Percentiles rank a stretch among this genome's conserved stretches.
phyloP scores from a whole-genome alignment of 2,888 invertebrate genomes.

The Megaustenia siamemsis region DNA sequence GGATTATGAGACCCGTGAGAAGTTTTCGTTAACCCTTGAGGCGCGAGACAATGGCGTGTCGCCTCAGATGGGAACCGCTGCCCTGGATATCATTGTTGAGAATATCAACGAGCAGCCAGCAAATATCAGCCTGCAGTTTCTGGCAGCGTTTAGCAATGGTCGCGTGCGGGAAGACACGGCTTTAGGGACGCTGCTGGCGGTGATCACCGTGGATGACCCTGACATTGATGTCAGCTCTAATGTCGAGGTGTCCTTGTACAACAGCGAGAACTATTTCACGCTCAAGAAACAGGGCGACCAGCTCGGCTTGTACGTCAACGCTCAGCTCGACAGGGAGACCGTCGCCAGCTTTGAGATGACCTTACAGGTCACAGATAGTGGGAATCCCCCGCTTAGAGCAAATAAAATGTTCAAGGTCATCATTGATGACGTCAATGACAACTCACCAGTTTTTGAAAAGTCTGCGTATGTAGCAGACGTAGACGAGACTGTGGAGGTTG shows the following conservation, averaged over 20 bases:
- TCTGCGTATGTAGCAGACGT: slow-evolving; percentile 92
- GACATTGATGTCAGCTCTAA: slow-evolving; percentile 84
- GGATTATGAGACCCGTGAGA: slow-evolving; percentile 91
- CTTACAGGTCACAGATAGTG: slow-evolving; percentile 96
- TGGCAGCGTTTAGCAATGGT: slow-evolving; percentile 89
- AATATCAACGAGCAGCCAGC: slow-evolving; percentile 86
- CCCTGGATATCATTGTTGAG: slow-evolving; percentile 71
- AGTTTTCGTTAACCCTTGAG: slow-evolving; percentile 95
- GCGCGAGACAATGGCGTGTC: slow-evolving; percentile 96
- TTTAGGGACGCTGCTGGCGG: slow-evolving; percentile 94
- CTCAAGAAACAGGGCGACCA: slow-evolving; percentile 94
- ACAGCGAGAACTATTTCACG: slow-evolving; percentile 94
- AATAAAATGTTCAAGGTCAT: slow-evolving; percentile 92
- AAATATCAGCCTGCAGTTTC: slow-evolving; percentile 94
- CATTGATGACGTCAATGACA: slow-evolving; percentile 97
- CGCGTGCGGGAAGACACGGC: slow-evolving; percentile 96
- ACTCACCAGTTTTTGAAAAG: slow-evolving; percentile 95
- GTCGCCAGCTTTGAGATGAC: slow-evolving; percentile 91
- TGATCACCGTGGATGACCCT: slow-evolving; percentile 96
- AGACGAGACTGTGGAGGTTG: slow-evolving; percentile 92
- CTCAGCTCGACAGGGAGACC: slow-evolving; percentile 94
- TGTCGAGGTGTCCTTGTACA: slow-evolving; percentile 91
- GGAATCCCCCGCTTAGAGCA: slow-evolving; percentile 94
- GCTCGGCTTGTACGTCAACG: slow-evolving; percentile 89
- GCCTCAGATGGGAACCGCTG: slow-evolving; percentile 85